phyloP scores from a whole-genome alignment of 2,797 vertebrate species.

The Betta splendens region DNA sequence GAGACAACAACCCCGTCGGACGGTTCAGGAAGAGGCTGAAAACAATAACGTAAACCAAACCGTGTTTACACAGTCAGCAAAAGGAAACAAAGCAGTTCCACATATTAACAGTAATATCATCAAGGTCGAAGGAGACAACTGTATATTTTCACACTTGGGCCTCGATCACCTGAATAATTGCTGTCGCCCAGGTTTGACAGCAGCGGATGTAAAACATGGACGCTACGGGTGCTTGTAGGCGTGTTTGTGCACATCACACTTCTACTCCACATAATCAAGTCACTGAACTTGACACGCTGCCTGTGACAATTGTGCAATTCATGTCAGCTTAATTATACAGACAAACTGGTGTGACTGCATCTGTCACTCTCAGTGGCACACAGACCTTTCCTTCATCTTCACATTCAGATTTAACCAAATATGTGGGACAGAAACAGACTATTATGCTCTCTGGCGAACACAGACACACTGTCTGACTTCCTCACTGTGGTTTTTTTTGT shows the following conservation, averaged over 20 bases:
- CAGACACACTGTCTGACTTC: conserved; percentile 39
- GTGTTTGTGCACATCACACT: not conserved
- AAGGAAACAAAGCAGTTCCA: not conserved
- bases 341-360: conserved; percentile 59
- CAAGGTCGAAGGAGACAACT: not conserved
- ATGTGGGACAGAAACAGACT: not conserved
- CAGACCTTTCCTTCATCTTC: conserved; percentile 4
- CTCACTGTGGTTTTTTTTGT: conserved; percentile 42
- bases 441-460: not conserved
- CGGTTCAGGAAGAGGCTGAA: no score
- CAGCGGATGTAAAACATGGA: not conserved
- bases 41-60: no score
- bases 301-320: conserved; percentile 25
- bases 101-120: no score
- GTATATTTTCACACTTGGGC: not conserved
- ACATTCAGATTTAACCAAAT: conserved; percentile 17
- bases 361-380: conserved; percentile 29
- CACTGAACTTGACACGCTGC: conserved; percentile 1
- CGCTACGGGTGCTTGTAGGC: not conserved
- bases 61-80: no score
- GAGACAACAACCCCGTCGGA: no score
- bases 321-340: conserved; percentile 40
- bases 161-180: not conserved
- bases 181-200: conserved; percentile 2
- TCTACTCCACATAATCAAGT: conserved; percentile 10